Conservation (phyloP, 2,888 invertebrate species). For the Rotaria sp. region DNA sequence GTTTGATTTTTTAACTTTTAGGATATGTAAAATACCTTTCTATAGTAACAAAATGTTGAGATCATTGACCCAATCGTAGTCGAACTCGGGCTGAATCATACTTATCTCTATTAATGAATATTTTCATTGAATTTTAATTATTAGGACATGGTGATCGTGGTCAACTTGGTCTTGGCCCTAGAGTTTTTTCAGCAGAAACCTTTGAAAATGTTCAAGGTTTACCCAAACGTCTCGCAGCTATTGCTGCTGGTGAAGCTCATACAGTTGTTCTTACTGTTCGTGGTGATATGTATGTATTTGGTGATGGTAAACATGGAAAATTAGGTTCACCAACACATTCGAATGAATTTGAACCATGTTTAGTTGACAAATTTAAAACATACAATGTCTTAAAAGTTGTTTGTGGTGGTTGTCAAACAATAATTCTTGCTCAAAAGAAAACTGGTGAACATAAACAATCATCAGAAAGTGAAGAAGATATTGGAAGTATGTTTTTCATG, state of each 20-base stretch:
- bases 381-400: slow-evolving; percentile 57
- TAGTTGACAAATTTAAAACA: slow-evolving; percentile 52
- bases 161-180: slow-evolving; percentile 23
- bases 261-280: slow-evolving; percentile 34
- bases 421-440: slow-evolving; percentile 61
- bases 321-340: slow-evolving; percentile 61
- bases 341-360: slow-evolving; percentile 54
- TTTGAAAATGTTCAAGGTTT: slow-evolving; percentile 11
- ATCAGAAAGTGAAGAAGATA: neutral
- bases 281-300: slow-evolving; percentile 63
- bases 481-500: neutral
- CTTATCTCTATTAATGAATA: no score
- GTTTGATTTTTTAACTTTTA: no score
- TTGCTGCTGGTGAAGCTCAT: slow-evolving; percentile 40
- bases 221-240: neutral
- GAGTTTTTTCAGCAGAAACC: neutral
- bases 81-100: no score
- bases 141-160: slow-evolving; percentile 60
- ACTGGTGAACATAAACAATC: neutral
- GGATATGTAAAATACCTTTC: no score
- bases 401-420: slow-evolving; percentile 70
- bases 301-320: slow-evolving; percentile 68
- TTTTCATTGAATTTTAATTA: slow-evolving; percentile 67
- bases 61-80: no score
- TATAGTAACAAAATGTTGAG: no score